Conservation (phyloP, 2,797 vertebrate genomes). For the Amblyopsis hoosieri region DNA sequence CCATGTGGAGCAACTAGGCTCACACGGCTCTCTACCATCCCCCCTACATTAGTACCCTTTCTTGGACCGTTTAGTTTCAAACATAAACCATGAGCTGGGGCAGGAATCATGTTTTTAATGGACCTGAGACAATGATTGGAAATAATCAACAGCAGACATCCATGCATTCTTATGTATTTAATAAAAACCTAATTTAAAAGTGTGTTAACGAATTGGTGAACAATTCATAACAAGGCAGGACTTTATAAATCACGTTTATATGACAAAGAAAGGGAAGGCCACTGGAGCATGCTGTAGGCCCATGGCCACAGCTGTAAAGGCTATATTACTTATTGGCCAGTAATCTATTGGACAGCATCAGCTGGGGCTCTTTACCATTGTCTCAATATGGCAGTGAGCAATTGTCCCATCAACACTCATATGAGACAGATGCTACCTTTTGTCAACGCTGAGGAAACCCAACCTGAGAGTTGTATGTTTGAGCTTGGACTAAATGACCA, state of each 20-base stretch:
- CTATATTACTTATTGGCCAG: constrained; percentile 47
- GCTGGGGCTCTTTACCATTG: constrained; percentile 59
- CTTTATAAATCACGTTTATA: constrained; percentile 58
- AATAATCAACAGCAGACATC: neutral
- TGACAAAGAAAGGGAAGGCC: constrained; percentile 43
- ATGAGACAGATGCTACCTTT: constrained; percentile 69
- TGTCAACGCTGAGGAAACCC: constrained; percentile 50
- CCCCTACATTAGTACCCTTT: no score
- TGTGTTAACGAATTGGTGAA: constrained; percentile 30
- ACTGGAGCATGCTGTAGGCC: constrained; percentile 46
- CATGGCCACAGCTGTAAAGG: constrained; percentile 69
- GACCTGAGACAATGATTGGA: neutral
- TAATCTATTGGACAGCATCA: constrained; percentile 37
- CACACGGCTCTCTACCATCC: no score
- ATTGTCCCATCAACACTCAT: constrained; percentile 42
- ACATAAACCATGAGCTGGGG: no score
- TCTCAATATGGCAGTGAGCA: constrained; percentile 43
- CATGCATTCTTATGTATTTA: no score
- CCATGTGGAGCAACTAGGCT: no score
- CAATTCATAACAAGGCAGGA: constrained; percentile 21
- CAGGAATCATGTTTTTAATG: constrained; percentile 9
- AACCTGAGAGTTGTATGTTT: constrained; percentile 27
- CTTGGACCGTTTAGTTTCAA: no score
- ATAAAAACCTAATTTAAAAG: no score
- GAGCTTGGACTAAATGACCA: constrained; percentile 6